Evolutionary conservation across 2,113 vertebrate species (phyloP).

Genomic region (Tor tambroides): DNA sequence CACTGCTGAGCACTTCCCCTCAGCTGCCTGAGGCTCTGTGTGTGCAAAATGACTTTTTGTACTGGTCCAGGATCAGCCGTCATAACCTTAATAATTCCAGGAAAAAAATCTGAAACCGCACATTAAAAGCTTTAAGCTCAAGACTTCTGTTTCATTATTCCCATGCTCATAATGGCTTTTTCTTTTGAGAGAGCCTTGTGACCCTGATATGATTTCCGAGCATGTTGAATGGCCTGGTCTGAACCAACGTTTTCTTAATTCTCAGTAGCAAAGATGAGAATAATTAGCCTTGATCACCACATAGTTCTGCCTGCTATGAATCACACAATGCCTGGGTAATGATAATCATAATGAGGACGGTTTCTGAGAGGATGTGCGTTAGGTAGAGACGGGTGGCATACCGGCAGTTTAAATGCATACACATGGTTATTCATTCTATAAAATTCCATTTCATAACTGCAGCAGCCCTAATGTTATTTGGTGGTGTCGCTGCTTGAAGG

Average conservation of each 20-base stretch:
- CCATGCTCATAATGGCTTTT: background rate
- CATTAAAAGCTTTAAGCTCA: background rate
- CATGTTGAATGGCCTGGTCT: background rate
- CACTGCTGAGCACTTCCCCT: constrained; percentile 72
- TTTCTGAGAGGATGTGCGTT: constrained; percentile 15
- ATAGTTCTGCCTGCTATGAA: background rate
- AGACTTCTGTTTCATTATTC: constrained; percentile 3
- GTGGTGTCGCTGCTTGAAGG: background rate
- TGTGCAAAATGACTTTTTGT: constrained; percentile 53
- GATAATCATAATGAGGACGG: background rate
- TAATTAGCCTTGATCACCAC: constrained; percentile 27
- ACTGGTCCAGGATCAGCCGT: constrained; percentile 71
- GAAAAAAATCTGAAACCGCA: too few relatives aligned
- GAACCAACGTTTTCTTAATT: background rate
- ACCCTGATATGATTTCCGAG: background rate
- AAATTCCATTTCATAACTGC: background rate
- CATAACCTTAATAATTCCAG: constrained; percentile 41
- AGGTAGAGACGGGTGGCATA: constrained; percentile 19
- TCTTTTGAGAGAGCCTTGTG: constrained; percentile 26
- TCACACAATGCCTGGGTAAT: constrained; percentile 10
- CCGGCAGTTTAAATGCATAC: constrained; percentile 28
- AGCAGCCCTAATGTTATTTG: background rate
- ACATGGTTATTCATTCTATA: background rate
- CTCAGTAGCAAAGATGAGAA: constrained; percentile 38
- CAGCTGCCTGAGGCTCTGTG: constrained; percentile 64